Evolutionary conservation across 2,113 vertebrate genomes (phyloP).

Genomic region (Petrocephalus zakoni): DNA sequence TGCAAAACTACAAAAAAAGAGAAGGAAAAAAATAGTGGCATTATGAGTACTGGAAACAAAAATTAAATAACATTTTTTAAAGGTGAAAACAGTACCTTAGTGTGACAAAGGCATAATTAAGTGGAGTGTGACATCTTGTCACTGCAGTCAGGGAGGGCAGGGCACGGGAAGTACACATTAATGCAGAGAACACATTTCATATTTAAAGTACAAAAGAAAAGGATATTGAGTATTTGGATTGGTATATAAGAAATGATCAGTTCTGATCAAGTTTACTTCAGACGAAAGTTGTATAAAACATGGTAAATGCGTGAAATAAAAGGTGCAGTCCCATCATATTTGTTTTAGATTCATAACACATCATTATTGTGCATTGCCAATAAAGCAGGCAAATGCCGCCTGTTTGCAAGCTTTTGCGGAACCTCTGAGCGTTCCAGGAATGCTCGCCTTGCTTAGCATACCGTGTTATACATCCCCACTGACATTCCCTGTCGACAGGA

Average conservation of each 20-base stretch:
- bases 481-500: neutral
- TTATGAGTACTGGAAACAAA: constrained; percentile 30
- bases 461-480: neutral
- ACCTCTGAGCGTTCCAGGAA: neutral
- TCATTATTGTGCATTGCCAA: neutral
- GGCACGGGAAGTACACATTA: constrained; percentile 42
- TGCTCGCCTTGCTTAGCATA: neutral
- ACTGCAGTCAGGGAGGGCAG: constrained; percentile 57
- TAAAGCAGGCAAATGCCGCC: neutral
- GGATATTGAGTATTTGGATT: constrained; percentile 7
- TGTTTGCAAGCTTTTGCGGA: neutral
- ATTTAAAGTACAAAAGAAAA: constrained; percentile 32
- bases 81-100: constrained; percentile 51
- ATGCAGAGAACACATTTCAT: constrained; percentile 35
- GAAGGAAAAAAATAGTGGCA: constrained; percentile 57
- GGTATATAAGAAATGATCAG: neutral
- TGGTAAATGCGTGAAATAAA: neutral
- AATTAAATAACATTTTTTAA: constrained; percentile 30
- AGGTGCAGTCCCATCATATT: constrained; percentile 12
- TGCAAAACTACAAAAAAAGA: constrained; percentile 46
- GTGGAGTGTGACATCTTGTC: constrained; percentile 47
- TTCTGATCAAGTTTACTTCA: neutral
- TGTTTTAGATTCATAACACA: constrained; percentile 6
- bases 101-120: constrained; percentile 50
- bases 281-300: neutral